Percentiles rank a stretch among this genome's conserved stretches.
Conservation (phyloP, 2,888 invertebrate species). For the Abrostola tripartita region DNA sequence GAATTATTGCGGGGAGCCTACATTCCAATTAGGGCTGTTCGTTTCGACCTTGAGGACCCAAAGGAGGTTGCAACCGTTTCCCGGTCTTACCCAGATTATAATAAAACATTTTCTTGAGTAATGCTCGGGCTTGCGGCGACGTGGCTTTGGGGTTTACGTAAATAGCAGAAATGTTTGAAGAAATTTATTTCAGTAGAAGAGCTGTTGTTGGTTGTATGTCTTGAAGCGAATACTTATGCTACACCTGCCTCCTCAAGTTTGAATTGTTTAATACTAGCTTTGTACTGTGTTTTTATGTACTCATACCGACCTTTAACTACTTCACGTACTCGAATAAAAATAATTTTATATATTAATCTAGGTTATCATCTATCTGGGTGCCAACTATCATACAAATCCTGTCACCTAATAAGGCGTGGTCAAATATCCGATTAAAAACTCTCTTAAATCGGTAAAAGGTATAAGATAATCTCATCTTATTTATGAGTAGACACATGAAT, state of each 20-base stretch:
- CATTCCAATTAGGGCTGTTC: conserved; percentile 51
- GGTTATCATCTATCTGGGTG: too few relatives aligned
- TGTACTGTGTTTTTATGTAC: too few relatives aligned
- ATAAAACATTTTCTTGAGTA: conserved; percentile 61
- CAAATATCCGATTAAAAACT: too few relatives aligned
- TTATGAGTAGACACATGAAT: too few relatives aligned
- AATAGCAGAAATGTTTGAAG: conserved; percentile 31
- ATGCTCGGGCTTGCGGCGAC: conserved; percentile 55
- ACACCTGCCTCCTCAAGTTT: background rate
- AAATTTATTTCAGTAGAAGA: conserved; percentile 41
- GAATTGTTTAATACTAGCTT: background rate
- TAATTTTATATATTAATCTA: too few relatives aligned
- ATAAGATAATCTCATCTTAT: too few relatives aligned
- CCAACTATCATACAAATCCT: too few relatives aligned
- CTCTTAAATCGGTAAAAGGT: too few relatives aligned
- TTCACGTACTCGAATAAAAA: too few relatives aligned
- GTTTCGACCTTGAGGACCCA: conserved; percentile 38
- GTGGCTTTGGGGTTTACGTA: conserved; percentile 45
- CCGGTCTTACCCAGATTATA: conserved; percentile 56
- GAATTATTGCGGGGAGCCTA: conserved; percentile 41
- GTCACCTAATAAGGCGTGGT: too few relatives aligned
- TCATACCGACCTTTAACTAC: too few relatives aligned
- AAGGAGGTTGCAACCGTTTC: conserved; percentile 42
- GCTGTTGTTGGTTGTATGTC: background rate
- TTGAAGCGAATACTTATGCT: background rate